Evolutionary conservation across 2,113 vertebrate species (phyloP).

Genomic region (Procavia capensis): DNA sequence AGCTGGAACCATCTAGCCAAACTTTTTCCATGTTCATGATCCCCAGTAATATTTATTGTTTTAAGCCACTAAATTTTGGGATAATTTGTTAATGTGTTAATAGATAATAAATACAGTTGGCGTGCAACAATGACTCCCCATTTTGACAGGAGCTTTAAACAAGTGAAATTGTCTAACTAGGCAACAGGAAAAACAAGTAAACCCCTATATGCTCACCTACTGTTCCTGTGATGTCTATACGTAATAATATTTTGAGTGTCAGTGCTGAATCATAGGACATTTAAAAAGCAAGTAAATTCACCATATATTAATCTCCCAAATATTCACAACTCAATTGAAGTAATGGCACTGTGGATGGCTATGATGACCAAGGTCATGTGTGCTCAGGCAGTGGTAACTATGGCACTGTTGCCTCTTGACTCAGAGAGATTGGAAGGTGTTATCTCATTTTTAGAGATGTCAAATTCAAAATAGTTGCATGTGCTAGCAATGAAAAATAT

Average conservation of each 20-base stretch:
- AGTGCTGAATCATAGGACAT: not conserved
- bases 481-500: not conserved
- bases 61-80: not conserved
- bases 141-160: not conserved
- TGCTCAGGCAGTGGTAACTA: not conserved
- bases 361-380: not conserved
- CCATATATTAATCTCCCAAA: not conserved
- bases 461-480: not conserved
- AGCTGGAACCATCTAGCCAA: not conserved
- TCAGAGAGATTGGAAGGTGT: not conserved
- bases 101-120: not conserved
- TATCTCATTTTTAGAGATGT: not conserved
- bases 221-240: not conserved
- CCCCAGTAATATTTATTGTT: not conserved
- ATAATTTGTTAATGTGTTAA: not conserved
- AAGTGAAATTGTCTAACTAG: not conserved
- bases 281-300: not conserved
- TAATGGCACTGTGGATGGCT: not conserved
- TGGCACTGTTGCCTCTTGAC: not conserved
- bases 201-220: not conserved
- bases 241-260: not conserved
- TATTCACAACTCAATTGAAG: not conserved
- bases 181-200: not conserved
- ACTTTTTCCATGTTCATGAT: not conserved
- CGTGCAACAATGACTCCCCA: not conserved